These are phyloP conservation scores for Jaculus jaculus DNA, from an alignment of 2,113 vertebrate genomes.

Conservation along the genomic window DNA sequence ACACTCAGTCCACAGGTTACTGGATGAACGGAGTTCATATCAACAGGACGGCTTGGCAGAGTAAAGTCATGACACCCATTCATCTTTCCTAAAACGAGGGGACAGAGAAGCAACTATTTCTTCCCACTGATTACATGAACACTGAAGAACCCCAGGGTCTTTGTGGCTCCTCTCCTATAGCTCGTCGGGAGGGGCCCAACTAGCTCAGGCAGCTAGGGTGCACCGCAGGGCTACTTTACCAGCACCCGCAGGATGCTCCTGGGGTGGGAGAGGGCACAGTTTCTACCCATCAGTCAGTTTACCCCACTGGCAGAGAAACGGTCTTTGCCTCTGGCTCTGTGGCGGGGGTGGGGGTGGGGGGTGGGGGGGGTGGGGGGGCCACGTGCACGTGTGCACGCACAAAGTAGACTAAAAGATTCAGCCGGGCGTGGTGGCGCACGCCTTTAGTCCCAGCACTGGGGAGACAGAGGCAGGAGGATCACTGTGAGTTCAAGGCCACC, in stretches of 20 bases:
- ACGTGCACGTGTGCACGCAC: no score
- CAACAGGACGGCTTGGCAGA: background rate
- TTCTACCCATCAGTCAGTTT: background rate
- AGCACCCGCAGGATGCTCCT: background rate
- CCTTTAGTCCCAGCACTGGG: no score
- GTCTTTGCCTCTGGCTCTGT: background rate
- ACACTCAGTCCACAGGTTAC: background rate
- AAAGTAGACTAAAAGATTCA: background rate
- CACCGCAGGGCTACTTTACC: background rate
- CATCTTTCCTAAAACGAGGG: background rate
- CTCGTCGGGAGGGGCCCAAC: background rate
- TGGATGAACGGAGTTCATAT: background rate
- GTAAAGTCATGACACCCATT: background rate
- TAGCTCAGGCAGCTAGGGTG: background rate
- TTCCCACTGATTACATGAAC: background rate
- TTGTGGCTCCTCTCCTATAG: background rate
- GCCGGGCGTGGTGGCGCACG: background rate
- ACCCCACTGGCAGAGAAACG: background rate
- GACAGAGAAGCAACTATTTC: background rate
- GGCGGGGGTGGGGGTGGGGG: background rate
- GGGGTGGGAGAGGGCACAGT: background rate
- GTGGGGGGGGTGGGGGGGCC: background rate
- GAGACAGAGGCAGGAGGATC: no score
- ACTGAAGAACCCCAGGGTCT: background rate
- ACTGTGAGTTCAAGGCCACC: no score